Percentiles rank a stretch among this genome's conserved stretches.
phyloP scores from a whole-genome alignment of 2,113 vertebrate species.

The Oceanodroma tethys region DNA sequence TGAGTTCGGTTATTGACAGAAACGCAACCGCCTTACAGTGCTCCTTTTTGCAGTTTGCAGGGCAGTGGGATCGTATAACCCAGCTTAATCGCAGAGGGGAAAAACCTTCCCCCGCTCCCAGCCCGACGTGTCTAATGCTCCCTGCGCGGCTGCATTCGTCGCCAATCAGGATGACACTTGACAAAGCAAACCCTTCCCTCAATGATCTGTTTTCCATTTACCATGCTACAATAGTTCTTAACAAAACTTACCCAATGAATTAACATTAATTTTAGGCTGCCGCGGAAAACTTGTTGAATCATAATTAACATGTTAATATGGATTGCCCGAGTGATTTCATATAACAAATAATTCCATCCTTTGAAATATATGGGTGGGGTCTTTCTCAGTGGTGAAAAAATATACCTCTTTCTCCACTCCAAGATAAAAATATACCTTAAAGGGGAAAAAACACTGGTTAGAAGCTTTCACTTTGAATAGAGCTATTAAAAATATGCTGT shows the following conservation, averaged over 20 bases:
- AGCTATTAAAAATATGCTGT: not conserved
- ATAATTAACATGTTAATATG: not conserved
- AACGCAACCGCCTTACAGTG: not conserved
- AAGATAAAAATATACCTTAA: not conserved
- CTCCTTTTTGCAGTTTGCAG: not conserved
- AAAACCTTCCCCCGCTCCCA: not conserved
- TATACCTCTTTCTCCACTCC: not conserved
- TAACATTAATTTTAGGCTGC: not conserved
- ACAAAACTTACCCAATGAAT: not conserved
- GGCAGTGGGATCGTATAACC: fast-evolving
- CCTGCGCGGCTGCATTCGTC: fast-evolving
- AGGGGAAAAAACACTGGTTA: not conserved
- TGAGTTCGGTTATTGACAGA: not conserved
- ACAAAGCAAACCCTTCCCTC: not conserved
- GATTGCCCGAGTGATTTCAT: not conserved
- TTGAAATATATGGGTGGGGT: not conserved
- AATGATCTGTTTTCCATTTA: not conserved
- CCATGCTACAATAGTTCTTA: not conserved
- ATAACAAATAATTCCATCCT: not conserved
- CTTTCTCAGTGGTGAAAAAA: not conserved
- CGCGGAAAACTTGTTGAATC: not conserved
- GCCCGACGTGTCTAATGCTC: fast-evolving
- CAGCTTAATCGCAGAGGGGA: not conserved
- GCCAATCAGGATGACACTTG: not conserved
- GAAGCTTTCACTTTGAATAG: not conserved